These are phyloP conservation scores for Spodoptera picta DNA, from an alignment of 2,888 invertebrate species.

Conservation along the genomic window DNA sequence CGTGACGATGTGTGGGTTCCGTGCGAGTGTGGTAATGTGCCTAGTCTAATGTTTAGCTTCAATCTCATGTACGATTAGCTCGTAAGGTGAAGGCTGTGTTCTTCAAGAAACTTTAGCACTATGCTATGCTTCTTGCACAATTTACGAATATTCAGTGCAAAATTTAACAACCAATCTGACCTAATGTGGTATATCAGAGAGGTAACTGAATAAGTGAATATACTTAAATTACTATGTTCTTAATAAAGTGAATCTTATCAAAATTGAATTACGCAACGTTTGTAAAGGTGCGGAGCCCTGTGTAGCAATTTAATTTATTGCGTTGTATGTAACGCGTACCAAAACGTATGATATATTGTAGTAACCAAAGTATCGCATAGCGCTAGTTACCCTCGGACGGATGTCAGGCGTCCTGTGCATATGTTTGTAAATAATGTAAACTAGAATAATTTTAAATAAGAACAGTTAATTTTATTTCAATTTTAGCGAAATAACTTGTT, in stretches of 20 bases:
- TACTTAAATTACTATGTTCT: slow-evolving; percentile 37
- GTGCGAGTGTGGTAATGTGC: slow-evolving; percentile 48
- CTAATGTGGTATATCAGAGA: slow-evolving; percentile 10
- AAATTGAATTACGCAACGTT: slow-evolving; percentile 33
- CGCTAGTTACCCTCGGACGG: slow-evolving; percentile 66
- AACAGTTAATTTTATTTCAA: slow-evolving; percentile 58
- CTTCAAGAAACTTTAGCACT: slow-evolving; percentile 52
- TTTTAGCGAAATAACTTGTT: slow-evolving; percentile 53
- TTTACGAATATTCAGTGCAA: slow-evolving; percentile 53
- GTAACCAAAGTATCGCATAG: slow-evolving; percentile 63
- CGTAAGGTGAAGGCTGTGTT: slow-evolving; percentile 55
- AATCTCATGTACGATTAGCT: slow-evolving; percentile 47
- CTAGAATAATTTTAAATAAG: slow-evolving; percentile 60
- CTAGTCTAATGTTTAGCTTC: slow-evolving; percentile 56
- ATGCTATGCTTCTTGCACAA: slow-evolving; percentile 54
- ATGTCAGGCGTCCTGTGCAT: slow-evolving; percentile 49
- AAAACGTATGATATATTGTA: slow-evolving; percentile 70
- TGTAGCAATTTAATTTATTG: slow-evolving; percentile 57
- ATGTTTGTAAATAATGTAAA: slow-evolving; percentile 66
- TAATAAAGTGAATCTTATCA: slow-evolving; percentile 17
- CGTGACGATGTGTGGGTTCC: slow-evolving; percentile 52
- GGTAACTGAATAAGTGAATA: slow-evolving; percentile 37
- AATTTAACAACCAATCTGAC: slow-evolving; percentile 25
- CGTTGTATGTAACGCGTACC: slow-evolving; percentile 60
- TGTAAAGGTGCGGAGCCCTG: slow-evolving; percentile 44